Conservation (phyloP, 2,888 invertebrate species). For the Drosophila helvetica region DNA sequence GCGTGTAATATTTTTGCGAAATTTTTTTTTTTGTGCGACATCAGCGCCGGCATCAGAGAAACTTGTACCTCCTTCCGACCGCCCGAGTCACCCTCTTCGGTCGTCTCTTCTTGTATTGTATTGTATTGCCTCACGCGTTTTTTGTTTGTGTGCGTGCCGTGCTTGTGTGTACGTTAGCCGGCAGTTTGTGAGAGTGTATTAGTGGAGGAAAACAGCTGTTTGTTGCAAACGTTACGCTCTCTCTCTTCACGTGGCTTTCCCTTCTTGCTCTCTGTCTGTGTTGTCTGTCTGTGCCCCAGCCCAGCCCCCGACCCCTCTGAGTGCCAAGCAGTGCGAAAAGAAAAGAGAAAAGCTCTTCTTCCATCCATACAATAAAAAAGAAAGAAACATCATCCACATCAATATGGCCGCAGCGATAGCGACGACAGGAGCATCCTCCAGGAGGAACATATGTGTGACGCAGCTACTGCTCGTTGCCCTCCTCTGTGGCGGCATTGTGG, state of each 20-base stretch:
- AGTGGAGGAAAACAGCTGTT: constrained; percentile 69
- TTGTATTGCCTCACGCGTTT: constrained; percentile 45
- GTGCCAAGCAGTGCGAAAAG: background rate
- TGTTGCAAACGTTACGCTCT: constrained; percentile 4
- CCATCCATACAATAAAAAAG: background rate
- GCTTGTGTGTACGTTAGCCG: constrained; percentile 55
- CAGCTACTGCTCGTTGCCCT: constrained; percentile 52
- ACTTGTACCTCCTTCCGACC: constrained; percentile 4
- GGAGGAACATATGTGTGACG: constrained; percentile 36
- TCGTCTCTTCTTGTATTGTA: constrained; percentile 41
- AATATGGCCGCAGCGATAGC: constrained; percentile 46
- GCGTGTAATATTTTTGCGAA: constrained; percentile 52
- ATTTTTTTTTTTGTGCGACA: constrained; percentile 33
- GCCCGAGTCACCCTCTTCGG: constrained; percentile 3
- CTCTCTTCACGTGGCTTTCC: background rate
- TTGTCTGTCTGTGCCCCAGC: background rate
- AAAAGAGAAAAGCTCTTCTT: constrained; percentile 3
- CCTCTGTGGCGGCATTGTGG: constrained; percentile 50
- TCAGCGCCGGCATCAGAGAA: constrained; percentile 20
- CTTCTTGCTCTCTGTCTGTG: background rate
- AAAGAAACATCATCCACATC: background rate
- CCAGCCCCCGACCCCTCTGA: background rate
- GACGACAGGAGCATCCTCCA: background rate
- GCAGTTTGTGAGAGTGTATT: constrained; percentile 50
- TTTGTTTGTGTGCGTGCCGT: constrained; percentile 30